Evolutionary conservation across 2,797 vertebrate genomes (phyloP).

Genomic region (Falco novaeseelandiae): DNA sequence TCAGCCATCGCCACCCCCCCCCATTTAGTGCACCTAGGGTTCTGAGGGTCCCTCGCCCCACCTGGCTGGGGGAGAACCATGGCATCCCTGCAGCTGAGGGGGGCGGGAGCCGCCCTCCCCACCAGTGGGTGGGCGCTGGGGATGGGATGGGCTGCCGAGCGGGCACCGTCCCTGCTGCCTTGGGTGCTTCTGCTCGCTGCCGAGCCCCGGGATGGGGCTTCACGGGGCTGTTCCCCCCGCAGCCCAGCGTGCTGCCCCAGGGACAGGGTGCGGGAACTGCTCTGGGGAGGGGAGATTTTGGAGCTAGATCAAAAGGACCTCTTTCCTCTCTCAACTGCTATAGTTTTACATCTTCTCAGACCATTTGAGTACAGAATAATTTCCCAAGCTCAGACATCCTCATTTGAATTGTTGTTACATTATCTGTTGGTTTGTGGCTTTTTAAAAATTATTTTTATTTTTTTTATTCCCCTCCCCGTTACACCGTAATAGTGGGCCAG

Average conservation of each 20-base stretch:
- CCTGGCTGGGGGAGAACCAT: background rate
- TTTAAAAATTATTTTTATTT: no score
- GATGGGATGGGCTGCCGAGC: background rate
- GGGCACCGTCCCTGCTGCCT: background rate
- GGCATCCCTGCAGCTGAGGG: background rate
- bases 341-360: background rate
- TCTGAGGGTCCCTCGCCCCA: background rate
- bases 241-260: background rate
- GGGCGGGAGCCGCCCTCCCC: no score
- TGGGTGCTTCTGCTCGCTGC: background rate
- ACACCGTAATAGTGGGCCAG: background rate
- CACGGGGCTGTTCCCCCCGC: background rate
- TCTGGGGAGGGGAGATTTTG: background rate
- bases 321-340: background rate
- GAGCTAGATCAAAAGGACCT: background rate
- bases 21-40: background rate
- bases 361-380: background rate
- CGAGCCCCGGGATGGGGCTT: background rate
- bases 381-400: background rate
- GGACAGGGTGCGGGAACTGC: background rate
- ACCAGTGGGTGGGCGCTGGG: rapidly evolving
- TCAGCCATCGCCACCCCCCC: rapidly evolving
- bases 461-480: background rate
- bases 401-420: background rate
- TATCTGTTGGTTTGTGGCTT: background rate